A percentile compares a stretch with the other conserved stretches of the same genome.
Conservation (phyloP, 2,797 vertebrate genomes). For the Notamacropus eugenii region DNA sequence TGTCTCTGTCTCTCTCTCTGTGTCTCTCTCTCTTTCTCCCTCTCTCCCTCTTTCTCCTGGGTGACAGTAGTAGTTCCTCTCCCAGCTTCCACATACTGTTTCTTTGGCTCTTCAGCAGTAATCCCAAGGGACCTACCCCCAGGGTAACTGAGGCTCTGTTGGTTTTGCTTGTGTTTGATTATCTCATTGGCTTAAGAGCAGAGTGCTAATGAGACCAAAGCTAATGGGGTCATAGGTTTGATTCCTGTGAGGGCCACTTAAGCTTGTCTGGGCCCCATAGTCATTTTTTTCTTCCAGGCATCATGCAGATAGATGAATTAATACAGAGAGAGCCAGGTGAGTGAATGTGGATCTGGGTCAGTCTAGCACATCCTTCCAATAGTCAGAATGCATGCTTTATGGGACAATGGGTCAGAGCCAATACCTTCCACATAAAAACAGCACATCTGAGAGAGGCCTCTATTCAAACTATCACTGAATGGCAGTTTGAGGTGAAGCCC, state of each 20-base stretch:
- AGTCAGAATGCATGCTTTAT: background rate
- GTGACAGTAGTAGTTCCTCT: background rate
- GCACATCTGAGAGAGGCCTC: background rate
- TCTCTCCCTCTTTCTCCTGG: too few relatives aligned
- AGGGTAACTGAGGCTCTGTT: background rate
- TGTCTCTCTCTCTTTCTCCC: too few relatives aligned
- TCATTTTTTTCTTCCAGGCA: background rate
- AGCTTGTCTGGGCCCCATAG: background rate
- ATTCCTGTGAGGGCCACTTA: background rate
- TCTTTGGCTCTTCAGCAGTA: background rate
- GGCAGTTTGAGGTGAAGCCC: background rate
- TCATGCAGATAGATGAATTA: background rate
- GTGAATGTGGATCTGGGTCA: background rate
- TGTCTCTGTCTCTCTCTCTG: too few relatives aligned
- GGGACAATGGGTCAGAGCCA: background rate
- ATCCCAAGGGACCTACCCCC: background rate
- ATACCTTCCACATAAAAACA: background rate
- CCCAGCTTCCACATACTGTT: background rate
- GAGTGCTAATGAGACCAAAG: background rate
- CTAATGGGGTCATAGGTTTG: background rate
- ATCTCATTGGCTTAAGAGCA: background rate
- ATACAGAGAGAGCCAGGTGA: background rate
- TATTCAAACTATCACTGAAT: background rate
- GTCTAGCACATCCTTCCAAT: background rate
- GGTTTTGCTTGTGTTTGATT: background rate